Base-by-base conservation (phyloP, 2,797 vertebrate species). In the Hylomyscus alleni region DNA sequence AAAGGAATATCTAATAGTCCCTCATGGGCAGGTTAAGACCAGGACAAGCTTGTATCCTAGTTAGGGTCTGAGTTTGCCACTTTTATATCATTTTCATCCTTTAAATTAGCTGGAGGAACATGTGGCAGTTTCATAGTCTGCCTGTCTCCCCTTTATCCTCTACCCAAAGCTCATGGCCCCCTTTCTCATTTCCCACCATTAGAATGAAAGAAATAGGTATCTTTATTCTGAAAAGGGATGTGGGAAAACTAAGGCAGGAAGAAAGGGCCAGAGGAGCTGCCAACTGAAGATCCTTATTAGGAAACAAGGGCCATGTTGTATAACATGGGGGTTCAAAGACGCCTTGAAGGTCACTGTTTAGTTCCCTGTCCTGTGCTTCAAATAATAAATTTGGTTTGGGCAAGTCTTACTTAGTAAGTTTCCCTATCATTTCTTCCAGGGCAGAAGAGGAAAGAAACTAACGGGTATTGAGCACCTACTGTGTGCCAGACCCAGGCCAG, bases 371-470 rank as follows among this genome's bases (percentile, higher is more conserved):
- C 96, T 93, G 76, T 95, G 86, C 95, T 97, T 97, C 95, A 95
- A 91, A 82, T 95, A 94, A 96, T 96, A 92, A 77, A 86, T 96
- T 94, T 96, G 96, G 56, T 95, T 97, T 97, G 95, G 96, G 95
- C 92, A 97, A 97, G 95, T 96, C 97, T 97, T 95, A 96, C 97
- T 98, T 97, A 97, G 97, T 97, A 97, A 97, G 97, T 98, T 97
- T 97, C 97, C 97, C 97, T 98, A 78, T 98, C 97, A 81, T 97
- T 97, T 98, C 91, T 97, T 98, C 95, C 80, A 97, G 97, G 97
- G 96, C 97, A 97, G 97, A 98, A 97, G 97, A 98, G 97, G 97
- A 97, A 98, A 97, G 97, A 98, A 97, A 97, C 97, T 98, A 98
- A 98, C 96, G 96, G 97, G 97, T 98, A 96, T 97, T 97, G 97